Evolutionary conservation across 2,797 vertebrate genomes (phyloP), one percentile per base, ranked within the genome.

Genomic region (Pelochelys cantorii): DNA sequence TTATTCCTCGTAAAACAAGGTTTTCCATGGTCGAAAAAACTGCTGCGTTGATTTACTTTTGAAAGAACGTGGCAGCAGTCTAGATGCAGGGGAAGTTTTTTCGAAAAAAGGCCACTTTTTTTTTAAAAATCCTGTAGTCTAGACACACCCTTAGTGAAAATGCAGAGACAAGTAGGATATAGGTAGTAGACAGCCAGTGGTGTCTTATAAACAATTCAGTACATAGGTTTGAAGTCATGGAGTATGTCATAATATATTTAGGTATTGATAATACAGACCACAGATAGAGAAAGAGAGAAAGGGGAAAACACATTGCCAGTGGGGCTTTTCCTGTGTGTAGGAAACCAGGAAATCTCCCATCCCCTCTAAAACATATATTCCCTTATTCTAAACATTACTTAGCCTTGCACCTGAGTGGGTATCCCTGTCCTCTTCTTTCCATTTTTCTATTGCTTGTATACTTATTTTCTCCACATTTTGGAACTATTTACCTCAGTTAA

Each of bases 171-270:
- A 25, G 1, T 8, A 37, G n/a, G 3, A 34, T 42, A 25, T 8
- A 34, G n/a, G 62, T 4, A 81, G 42, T 29, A 55, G 83, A 7
- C 29, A 75, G 11, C 20, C 42, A 27, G 5, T 17, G 59, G 25
- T 60, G 11, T 87, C 75, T 60, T 60, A 60, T 29, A 57, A 80
- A 37, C 0, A 0, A 29, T 17, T n/a, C 1, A 0, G 2, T 25
- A 7, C 5, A 14, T 34, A 34, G 10, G 13, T 81, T 27, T 37
- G 59, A 65, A 22, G 34, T 57, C 5, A 20, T 48, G 37, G 18
- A 23, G 37, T n/a, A 2, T 68, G 20, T 53, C 27, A 15, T 10
- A 29, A 59, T 5, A 13, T 1, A 9, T 23, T 34, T 59, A 85
- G 29, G 7, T 62, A 62, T 31, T 25, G 34, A 31, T 17, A 54